phyloP scores from a whole-genome alignment of 2,888 invertebrate species.

The Hyles lineata region DNA sequence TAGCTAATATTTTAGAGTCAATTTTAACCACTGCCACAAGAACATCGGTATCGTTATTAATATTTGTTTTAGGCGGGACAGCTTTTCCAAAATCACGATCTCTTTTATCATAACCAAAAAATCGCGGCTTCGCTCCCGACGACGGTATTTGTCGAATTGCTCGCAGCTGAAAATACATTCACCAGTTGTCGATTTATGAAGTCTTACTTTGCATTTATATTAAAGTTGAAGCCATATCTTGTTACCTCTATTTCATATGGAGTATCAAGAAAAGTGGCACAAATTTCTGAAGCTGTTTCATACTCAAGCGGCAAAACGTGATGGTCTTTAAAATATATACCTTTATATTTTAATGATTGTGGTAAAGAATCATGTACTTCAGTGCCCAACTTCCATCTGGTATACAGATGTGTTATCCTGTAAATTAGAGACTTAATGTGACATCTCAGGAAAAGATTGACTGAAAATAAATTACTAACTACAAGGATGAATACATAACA shows the following conservation, averaged over 20 bases:
- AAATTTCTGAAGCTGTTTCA: conserved; percentile 45
- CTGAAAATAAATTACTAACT: not conserved
- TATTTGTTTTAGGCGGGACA: conserved; percentile 39
- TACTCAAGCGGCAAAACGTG: conserved; percentile 53
- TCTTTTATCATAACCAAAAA: conserved; percentile 64
- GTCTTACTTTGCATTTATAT: not conserved
- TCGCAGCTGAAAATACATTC: conserved; percentile 56
- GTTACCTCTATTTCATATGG: conserved; percentile 63
- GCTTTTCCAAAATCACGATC: conserved; percentile 55
- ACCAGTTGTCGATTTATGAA: not conserved
- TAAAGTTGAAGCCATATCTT: conserved; percentile 13
- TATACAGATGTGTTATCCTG: conserved; percentile 67
- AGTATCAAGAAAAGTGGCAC: conserved; percentile 56
- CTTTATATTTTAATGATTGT: conserved; percentile 41
- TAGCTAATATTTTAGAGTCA: conserved; percentile 58
- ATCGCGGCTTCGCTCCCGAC: conserved; percentile 37
- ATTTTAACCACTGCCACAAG: conserved; percentile 69
- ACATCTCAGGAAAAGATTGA: not conserved
- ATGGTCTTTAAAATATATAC: conserved; percentile 60
- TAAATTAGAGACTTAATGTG: conserved; percentile 32
- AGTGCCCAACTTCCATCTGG: conserved; percentile 60
- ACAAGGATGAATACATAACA: too few relatives aligned
- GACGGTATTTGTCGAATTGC: conserved; percentile 51
- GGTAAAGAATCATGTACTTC: conserved; percentile 55
- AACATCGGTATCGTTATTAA: conserved; percentile 54